phyloP scores from a whole-genome alignment of 2,888 invertebrate species.

The Trissolcus brochymenae region DNA sequence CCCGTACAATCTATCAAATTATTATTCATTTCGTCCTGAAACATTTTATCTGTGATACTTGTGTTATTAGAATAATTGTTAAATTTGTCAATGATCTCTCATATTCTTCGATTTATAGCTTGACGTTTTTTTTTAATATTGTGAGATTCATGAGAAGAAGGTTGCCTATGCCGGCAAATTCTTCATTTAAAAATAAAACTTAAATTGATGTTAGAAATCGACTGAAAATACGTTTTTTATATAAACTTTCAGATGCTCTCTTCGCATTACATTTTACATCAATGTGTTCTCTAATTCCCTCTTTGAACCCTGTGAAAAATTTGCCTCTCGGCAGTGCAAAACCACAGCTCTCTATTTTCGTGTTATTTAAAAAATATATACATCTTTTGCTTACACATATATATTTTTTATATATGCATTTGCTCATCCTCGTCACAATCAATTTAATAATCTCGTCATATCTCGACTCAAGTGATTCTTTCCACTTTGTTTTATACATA shows the following conservation, averaged over 20 bases:
- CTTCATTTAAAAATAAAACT: neutral
- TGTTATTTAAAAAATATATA: slow-evolving; percentile 51
- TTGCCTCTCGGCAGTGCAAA: slow-evolving; percentile 69
- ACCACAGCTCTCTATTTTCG: slow-evolving; percentile 55
- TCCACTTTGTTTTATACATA: slow-evolving; percentile 40
- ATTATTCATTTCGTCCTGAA: too few species aligned
- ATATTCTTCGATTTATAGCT: too few species aligned
- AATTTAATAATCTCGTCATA: slow-evolving; percentile 4
- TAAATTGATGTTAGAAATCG: slow-evolving; percentile 1
- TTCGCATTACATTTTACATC: slow-evolving; percentile 11
- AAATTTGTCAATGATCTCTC: too few species aligned
- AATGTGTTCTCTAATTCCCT: slow-evolving; percentile 59
- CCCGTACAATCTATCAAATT: slow-evolving; percentile 17
- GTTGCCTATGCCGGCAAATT: too few species aligned
- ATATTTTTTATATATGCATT: slow-evolving; percentile 34
- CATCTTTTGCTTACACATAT: slow-evolving; percentile 61
- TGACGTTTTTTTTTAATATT: too few species aligned
- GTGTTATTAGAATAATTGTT: too few species aligned
- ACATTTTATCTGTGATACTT: too few species aligned
- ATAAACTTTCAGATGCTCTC: neutral
- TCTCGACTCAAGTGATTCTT: slow-evolving; percentile 45
- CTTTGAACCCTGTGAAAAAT: slow-evolving; percentile 67
- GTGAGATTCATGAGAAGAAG: too few species aligned
- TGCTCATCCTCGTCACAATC: neutral
- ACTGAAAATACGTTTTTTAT: slow-evolving; percentile 1